Evolutionary conservation across 2,888 invertebrate species (phyloP).

Genomic region (Deroplatys truncata): DNA sequence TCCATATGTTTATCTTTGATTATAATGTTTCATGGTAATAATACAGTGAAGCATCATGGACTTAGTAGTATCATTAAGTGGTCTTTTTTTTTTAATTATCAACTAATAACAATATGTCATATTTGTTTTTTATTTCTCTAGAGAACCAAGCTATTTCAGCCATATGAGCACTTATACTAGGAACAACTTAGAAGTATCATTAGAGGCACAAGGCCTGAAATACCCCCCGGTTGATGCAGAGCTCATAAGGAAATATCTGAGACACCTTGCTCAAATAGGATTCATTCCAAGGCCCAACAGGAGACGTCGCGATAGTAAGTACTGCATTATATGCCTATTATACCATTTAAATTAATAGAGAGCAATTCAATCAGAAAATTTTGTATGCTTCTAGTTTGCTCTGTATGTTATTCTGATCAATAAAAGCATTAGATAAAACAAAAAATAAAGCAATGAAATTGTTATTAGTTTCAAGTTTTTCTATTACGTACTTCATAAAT

Average conservation of each 20-base stretch:
- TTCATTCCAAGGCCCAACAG: conserved; percentile 23
- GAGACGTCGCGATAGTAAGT: conserved; percentile 24
- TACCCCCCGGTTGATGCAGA: conserved; percentile 32
- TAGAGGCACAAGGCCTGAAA: conserved; percentile 18
- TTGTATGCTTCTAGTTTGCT: too few relatives aligned
- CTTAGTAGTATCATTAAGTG: too few relatives aligned
- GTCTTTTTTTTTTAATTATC: too few relatives aligned
- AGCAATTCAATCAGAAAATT: neutral
- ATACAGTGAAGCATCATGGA: too few relatives aligned
- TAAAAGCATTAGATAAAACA: neutral
- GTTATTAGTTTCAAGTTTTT: too few relatives aligned
- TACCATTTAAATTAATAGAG: neutral
- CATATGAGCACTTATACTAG: conserved; percentile 26
- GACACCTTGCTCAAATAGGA: conserved; percentile 24
- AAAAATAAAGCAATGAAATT: neutral
- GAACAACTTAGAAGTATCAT: conserved; percentile 21
- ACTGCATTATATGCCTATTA: neutral
- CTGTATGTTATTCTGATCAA: too few relatives aligned
- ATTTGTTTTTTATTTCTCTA: conserved; percentile 4
- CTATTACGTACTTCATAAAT: too few relatives aligned
- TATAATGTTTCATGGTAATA: too few relatives aligned
- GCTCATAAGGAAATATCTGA: conserved; percentile 28
- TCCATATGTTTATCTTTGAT: too few relatives aligned
- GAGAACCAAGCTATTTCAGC: conserved; percentile 26
- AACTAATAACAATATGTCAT: too few relatives aligned